Base-by-base conservation (phyloP, 2,113 vertebrate genomes). In the Gulo gulo region DNA sequence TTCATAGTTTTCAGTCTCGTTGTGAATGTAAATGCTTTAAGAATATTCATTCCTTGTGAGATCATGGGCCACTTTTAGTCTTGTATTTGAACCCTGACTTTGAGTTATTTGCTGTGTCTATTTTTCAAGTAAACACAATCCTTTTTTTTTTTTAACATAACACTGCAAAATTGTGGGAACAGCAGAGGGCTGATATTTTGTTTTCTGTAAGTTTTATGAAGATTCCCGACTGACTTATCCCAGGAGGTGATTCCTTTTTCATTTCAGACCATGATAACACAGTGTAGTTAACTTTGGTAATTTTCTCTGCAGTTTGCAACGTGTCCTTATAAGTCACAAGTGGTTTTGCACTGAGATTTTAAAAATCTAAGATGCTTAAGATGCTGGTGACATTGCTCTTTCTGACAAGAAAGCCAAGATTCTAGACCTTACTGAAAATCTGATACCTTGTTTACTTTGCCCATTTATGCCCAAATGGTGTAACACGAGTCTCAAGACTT, bases 31-130 rank as follows among this genome's bases (percentile, higher is more conserved):
- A 92, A 94, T 83, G 36, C 81, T 94, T 90, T 79, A 88, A 95
- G 88, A 95, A 59, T 61, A 96, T 36, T 80, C 52, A 82, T 81
- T 52, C 47, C 61, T 74, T 29, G 9, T 96, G 59, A 69, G 90
- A 61, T 88, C 94, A 79, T 92, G 50, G 88, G 78, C 71, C 80
- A 88, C 63, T 45, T 81, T 82, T 59, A 73, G 29, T 81, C 73
- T 59, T 95, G 92, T 84, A 67, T 82, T 89, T 96, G 88, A 55
- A 96, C 34, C 65, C 39, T 65, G 23, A 95, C 65, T 94, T 94
- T 73, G 29, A 93, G 78, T 80, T 96, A 90, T 90, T 94, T 96
- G 82, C 87, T 94, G 15, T 94, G 82, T 92, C 92, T 95, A 34
- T 83, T 93, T 94, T 94, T 94, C 81, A 96, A 94, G 71, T 94